phyloP scores from a whole-genome alignment of 2,797 vertebrate species.

The Calcarius lapponicus region DNA sequence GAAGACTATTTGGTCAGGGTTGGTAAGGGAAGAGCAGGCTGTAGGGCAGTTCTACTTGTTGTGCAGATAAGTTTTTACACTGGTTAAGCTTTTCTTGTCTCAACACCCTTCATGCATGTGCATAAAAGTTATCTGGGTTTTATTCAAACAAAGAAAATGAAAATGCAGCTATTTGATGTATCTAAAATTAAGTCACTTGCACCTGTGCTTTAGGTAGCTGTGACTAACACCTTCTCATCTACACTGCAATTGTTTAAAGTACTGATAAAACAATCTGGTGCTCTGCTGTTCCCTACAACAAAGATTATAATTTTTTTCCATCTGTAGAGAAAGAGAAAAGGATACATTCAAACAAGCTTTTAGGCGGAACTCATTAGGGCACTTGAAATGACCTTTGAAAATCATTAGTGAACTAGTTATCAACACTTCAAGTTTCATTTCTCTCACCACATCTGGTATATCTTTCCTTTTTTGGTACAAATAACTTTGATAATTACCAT shows the following conservation, averaged over 20 bases:
- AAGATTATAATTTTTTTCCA: not conserved
- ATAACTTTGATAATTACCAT: not conserved
- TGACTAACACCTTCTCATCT: not conserved
- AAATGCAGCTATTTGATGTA: not conserved
- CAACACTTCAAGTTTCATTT: not conserved
- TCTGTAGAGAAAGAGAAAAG: not conserved
- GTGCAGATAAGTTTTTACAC: not conserved
- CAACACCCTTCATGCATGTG: not conserved
- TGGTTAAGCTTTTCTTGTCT: not conserved
- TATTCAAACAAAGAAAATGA: not conserved
- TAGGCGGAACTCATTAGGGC: not conserved
- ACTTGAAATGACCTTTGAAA: slow-evolving; percentile 29
- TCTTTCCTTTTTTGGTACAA: not conserved
- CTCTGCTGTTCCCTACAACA: not conserved
- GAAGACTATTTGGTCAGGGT: not conserved
- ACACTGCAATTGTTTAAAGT: not conserved
- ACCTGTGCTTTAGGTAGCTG: not conserved
- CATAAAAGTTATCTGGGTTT: not conserved
- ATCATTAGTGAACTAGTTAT: not conserved
- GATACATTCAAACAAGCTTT: not conserved
- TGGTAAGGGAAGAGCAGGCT: not conserved
- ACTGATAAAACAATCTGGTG: not conserved
- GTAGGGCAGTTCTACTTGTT: not conserved
- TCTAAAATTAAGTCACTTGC: not conserved
- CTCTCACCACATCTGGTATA: not conserved